phyloP scores from a whole-genome alignment of 2,888 invertebrate genomes.

The Falcaria lacertinaria region DNA sequence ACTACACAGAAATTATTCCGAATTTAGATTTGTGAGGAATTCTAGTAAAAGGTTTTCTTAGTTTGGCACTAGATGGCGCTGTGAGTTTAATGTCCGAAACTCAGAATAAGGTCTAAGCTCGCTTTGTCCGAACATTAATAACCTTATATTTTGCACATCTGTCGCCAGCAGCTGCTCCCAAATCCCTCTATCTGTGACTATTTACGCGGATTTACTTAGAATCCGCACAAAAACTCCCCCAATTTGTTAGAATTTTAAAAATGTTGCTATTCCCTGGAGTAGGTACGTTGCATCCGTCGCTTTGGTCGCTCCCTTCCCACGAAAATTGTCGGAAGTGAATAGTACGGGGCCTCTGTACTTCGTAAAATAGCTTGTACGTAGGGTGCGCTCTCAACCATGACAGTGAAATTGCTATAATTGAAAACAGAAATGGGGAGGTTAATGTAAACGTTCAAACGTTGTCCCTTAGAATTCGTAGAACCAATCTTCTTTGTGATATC shows the following conservation, averaged over 20 bases:
- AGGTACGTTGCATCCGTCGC: conserved; percentile 14
- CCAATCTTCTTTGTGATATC: too few species aligned
- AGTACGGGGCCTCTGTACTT: conserved; percentile 8
- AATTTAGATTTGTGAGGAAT: too few species aligned
- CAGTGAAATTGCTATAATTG: neutral
- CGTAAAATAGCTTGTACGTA: conserved; percentile 1
- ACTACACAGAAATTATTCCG: too few species aligned
- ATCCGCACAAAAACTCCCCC: neutral
- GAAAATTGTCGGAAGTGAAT: conserved; percentile 50
- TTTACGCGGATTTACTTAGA: neutral
- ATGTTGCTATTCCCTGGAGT: conserved; percentile 12
- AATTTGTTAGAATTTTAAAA: neutral
- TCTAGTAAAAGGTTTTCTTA: too few species aligned
- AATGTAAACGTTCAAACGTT: neutral
- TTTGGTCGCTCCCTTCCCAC: conserved; percentile 48
- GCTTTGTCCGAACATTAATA: neutral
- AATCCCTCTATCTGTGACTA: neutral
- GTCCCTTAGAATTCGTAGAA: neutral
- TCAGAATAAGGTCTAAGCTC: too few species aligned
- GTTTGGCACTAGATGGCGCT: too few species aligned
- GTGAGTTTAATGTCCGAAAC: too few species aligned
- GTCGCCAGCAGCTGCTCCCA: neutral
- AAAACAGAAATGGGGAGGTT: neutral
- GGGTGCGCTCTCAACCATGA: neutral
- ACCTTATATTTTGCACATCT: neutral